Conservation (phyloP, 2,888 invertebrate genomes). For the Loripinus fragilis region DNA sequence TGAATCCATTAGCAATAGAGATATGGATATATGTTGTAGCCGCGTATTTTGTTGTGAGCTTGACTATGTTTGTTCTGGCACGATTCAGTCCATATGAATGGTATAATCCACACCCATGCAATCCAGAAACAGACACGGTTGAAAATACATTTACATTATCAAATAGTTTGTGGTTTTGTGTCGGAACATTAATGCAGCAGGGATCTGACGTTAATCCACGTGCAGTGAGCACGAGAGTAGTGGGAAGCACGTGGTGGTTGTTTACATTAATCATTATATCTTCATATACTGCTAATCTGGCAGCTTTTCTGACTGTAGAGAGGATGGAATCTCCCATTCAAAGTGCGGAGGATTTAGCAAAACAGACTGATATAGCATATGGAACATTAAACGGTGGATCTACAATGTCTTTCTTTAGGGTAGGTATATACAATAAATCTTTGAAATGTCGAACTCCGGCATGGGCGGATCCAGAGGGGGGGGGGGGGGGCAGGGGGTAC, state of each 20-base stretch:
- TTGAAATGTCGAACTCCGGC: too few species aligned
- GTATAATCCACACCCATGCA: conserved; percentile 90
- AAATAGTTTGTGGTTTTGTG: conserved; percentile 99
- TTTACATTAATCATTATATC: conserved; percentile 99
- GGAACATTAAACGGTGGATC: conserved; percentile 97
- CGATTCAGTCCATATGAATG: conserved; percentile 85
- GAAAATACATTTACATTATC: conserved; percentile 96
- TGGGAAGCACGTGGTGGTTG: conserved; percentile 98
- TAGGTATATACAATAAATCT: too few species aligned
- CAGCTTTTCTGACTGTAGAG: conserved; percentile 99
- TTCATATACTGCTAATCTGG: conserved; percentile 98
- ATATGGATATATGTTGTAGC: conserved; percentile 96
- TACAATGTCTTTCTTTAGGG: conserved; percentile 97
- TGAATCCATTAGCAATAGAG: conserved; percentile 94
- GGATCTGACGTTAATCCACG: conserved; percentile 87
- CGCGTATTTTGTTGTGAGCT: conserved; percentile 96
- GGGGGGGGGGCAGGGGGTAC: too few species aligned
- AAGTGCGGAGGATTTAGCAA: conserved; percentile 96
- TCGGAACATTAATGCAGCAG: conserved; percentile 97
- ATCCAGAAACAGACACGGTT: conserved; percentile 91
- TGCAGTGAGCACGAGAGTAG: conserved; percentile 91
- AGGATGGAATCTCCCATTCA: conserved; percentile 98
- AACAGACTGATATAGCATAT: conserved; percentile 96
- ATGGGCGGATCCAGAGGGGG: too few species aligned
- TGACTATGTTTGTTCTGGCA: conserved; percentile 98